Base-by-base conservation (phyloP, 2,888 invertebrate genomes). In the Leptinotarsa juncta region DNA sequence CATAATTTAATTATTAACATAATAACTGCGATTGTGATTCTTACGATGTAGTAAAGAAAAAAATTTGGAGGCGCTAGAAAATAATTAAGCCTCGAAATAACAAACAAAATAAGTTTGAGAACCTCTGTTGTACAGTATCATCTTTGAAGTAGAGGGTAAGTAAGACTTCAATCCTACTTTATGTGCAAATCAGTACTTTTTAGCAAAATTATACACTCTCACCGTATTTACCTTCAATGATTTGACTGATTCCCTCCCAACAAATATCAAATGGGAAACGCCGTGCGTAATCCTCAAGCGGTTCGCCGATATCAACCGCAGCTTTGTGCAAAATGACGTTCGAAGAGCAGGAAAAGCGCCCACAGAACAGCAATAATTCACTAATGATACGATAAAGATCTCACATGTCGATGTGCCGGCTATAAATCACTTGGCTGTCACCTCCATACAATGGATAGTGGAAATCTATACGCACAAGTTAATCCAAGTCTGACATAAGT, bases 371-470 rank as follows among this genome's bases (percentile, higher is more conserved):
- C 65, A 65, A 67, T 72, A 72, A 67, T 57, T 67, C 72, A 55
- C 66, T 32, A 5, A 62, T 53, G 55, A 71, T 18, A 20, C 71
- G 66, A 65, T 51, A 51, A 71, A 65, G 71, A 71, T 50, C 48
- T 66, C 50, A 51, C 66, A 23, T 55, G 16, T 55, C 71, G 53
- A 67, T n/a, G 32, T 26, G 49, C 72, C 48, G 23, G 60, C 67
- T 67, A 72, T 72, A 67, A 23, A 72, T 72, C 72, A 72, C 66
- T 49, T 32, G 12, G 26, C 66, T 55, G 67, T 60, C 72, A 72
- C 72, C 60, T 16, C 26, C 72, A 67, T 26, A 67, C 72, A 67
- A 71, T 20, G 49, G 57, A 48, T 51, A 12, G 23, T 49, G 15
- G 67, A n/a, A 51, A 26, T 5, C 12, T 32, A 48, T 26, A 66